Evolutionary conservation across 2,888 invertebrate species (phyloP), one percentile per base, ranked within the genome.

Genomic region (Platycheirus rosarum): DNA sequence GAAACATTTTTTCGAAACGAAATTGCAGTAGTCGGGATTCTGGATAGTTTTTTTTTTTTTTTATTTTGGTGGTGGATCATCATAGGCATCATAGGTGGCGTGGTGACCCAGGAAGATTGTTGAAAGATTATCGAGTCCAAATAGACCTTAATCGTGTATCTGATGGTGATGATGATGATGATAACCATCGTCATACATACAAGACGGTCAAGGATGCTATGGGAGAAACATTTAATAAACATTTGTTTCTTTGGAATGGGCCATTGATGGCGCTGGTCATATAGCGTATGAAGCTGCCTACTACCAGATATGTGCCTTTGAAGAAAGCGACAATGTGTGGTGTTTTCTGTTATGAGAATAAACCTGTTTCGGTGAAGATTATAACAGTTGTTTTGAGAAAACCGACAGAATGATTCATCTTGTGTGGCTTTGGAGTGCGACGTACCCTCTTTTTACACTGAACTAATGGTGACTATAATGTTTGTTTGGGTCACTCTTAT

Each of bases 51-150:
- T 44, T 23, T 23, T 40, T 20, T 23, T 42, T 57, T 60, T 35
- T 57, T 60, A 46, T 63, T 37, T 42, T 63, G 48, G 53, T 53
- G 44, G 44, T 71, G 62, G 32, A 78, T 62, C 37, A 78, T 62
- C 66, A 65, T 73, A 53, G 62, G 32, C 51, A 46, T 35, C 26
- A 44, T 44, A 26, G 16, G 14, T 20, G 2, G n/a, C 35, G 13
- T 8, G 57, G 60, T 79, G 78, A 79, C 74, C 79, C 70, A 71
- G 70, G 76, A 75, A 80, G 65, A 75, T 77, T 57, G 66, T 44
- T 63, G 44, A 48, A 18, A 55, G 75, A 80, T 75, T 51, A 75
- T 80, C 75, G 40, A 23, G 70, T 70, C 57, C 63, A 79, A 60
- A 79, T 79, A 69, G 69, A 69, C 74, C 57, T 57, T 63, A 74